These are phyloP conservation scores for Drosophila ustulata DNA, from an alignment of 2,888 invertebrate species.

Conservation along the genomic window DNA sequence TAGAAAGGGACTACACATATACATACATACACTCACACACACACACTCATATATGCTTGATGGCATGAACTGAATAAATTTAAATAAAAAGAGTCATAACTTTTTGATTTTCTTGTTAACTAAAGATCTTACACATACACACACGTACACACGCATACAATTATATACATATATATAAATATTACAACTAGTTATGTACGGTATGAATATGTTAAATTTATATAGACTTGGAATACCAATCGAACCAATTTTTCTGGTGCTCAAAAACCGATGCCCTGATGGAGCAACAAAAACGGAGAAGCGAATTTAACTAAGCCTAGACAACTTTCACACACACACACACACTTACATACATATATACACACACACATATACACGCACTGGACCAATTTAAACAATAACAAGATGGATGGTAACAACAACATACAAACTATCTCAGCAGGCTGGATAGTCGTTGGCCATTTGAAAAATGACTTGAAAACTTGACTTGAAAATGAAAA, in stretches of 20 bases:
- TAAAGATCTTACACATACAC: conserved; percentile 53
- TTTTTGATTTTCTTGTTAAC: conserved; percentile 61
- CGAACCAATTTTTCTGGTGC: conserved; percentile 72
- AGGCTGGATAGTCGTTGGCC: conserved; percentile 75
- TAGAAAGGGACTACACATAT: conserved; percentile 48
- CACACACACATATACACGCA: conserved; percentile 13
- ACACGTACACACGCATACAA: conserved; percentile 14
- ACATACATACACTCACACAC: conserved; percentile 9
- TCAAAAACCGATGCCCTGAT: conserved; percentile 56
- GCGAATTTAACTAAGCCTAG: conserved; percentile 70
- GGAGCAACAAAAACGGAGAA: conserved; percentile 35
- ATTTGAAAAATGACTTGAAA: conserved; percentile 23
- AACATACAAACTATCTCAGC: conserved; percentile 74
- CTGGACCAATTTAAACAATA: conserved; percentile 40
- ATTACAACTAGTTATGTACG: conserved; percentile 45
- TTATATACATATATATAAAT: conserved; percentile 13
- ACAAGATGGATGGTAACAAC: conserved; percentile 10
- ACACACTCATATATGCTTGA: conserved; percentile 60
- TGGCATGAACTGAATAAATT: conserved; percentile 78
- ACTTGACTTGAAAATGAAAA: conserved; percentile 35
- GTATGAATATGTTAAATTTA: conserved; percentile 37
- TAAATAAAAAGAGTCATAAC: conserved; percentile 64
- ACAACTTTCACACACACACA: conserved; percentile 25
- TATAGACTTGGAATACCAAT: conserved; percentile 49
- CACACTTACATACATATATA: conserved; percentile 11